phyloP scores from a whole-genome alignment of 2,113 vertebrate genomes.

The Corythornis madagascariensis region DNA sequence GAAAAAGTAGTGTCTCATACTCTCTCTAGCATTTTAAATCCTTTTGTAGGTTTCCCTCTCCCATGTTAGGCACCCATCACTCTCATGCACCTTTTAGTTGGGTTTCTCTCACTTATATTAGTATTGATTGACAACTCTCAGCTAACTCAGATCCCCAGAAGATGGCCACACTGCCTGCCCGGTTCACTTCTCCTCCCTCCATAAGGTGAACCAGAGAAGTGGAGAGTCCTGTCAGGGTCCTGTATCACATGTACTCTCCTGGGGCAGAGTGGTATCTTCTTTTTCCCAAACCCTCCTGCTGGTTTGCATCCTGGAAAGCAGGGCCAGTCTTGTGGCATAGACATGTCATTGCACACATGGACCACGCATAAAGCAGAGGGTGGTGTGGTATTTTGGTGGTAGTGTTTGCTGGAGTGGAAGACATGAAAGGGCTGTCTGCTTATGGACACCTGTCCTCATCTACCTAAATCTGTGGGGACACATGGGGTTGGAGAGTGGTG shows the following conservation, averaged over 20 bases:
- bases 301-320: background rate
- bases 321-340: background rate
- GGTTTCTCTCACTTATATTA: background rate
- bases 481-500: background rate
- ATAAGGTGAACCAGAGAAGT: background rate
- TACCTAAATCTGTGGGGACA: background rate
- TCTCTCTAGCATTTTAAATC: background rate
- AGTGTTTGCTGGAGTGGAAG: background rate
- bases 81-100: background rate
- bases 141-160: background rate
- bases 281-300: background rate
- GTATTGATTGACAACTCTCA: background rate
- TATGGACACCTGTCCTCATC: rapidly evolving
- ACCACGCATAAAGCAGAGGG: rapidly evolving
- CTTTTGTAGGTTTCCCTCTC: background rate
- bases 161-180: background rate
- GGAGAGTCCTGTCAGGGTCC: background rate
- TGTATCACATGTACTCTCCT: rapidly evolving
- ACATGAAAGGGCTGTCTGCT: background rate
- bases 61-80: background rate
- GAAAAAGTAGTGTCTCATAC: background rate
- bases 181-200: background rate
- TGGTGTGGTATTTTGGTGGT: background rate
- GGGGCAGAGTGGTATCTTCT: background rate
- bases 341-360: background rate